Conservation (phyloP, 92 coral and sea anemone species). For the Phenganax subtilis region DNA sequence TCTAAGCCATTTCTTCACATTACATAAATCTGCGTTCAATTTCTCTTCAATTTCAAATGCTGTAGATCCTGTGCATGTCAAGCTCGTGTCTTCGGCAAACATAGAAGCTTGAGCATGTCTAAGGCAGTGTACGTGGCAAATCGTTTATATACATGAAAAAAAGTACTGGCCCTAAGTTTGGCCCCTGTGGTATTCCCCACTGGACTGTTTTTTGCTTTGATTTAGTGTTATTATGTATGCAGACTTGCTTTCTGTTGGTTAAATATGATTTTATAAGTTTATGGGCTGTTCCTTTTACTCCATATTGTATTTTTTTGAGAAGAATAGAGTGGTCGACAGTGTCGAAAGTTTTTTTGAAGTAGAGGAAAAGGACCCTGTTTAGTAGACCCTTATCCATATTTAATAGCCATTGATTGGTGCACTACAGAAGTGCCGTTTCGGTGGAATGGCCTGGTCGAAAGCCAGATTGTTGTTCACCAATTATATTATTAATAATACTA, state of each 20-base stretch:
- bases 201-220: neutral
- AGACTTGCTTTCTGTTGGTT: neutral
- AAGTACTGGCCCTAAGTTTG: neutral
- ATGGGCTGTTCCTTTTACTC: neutral
- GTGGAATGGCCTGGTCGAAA: neutral
- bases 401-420: neutral
- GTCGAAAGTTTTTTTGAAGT: neutral
- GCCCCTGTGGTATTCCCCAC: too few relatives aligned
- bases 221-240: neutral
- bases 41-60: neutral
- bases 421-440: neutral
- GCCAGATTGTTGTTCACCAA: neutral
- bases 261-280: neutral
- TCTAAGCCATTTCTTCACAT: conserved; percentile 9
- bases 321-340: neutral
- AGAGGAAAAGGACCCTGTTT: neutral
- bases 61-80: conserved; percentile 9
- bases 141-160: neutral
- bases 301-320: neutral
- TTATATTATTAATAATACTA: neutral
- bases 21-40: conserved; percentile 5
- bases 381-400: neutral
- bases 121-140: neutral
- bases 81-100: conserved; percentile 2
- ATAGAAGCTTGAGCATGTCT: neutral